Conservation (phyloP, 1,140 invertebrate genomes). For the Augochlora pura region DNA sequence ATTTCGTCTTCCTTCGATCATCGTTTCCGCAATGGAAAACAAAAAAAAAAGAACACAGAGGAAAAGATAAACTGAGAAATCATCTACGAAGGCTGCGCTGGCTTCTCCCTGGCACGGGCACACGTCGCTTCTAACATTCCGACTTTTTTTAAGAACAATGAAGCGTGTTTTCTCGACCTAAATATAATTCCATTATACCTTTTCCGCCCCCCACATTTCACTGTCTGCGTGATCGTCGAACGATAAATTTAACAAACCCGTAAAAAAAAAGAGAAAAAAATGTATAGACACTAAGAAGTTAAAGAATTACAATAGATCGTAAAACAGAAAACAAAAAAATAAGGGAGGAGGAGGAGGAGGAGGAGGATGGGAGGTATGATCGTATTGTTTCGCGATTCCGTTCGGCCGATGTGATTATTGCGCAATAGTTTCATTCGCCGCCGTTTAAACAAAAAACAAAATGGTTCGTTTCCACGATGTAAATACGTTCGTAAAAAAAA, state of each 20-base stretch:
- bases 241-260: not conserved
- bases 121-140: slow-evolving; percentile 5
- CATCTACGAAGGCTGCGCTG: too few species aligned
- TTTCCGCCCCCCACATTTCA: too few species aligned
- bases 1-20: too few species aligned
- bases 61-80: too few species aligned
- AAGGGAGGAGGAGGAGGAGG: too few species aligned
- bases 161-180: not conserved
- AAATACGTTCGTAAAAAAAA: slow-evolving; percentile 17
- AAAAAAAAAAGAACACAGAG: too few species aligned
- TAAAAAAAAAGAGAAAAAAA: not conserved
- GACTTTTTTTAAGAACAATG: not conserved
- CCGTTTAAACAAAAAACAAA: not conserved
- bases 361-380: not conserved
- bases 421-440: not conserved
- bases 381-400: not conserved
- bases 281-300: not conserved
- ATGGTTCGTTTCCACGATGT: not conserved
- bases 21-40: too few species aligned
- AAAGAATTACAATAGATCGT: not conserved
- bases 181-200: too few species aligned
- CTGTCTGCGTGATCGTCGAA: not conserved
- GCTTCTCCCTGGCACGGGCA: not conserved
- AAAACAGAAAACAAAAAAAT: too few species aligned
- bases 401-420: not conserved